Conservation (phyloP, 2,888 invertebrate genomes). For the Spilosoma lubricipeda region DNA sequence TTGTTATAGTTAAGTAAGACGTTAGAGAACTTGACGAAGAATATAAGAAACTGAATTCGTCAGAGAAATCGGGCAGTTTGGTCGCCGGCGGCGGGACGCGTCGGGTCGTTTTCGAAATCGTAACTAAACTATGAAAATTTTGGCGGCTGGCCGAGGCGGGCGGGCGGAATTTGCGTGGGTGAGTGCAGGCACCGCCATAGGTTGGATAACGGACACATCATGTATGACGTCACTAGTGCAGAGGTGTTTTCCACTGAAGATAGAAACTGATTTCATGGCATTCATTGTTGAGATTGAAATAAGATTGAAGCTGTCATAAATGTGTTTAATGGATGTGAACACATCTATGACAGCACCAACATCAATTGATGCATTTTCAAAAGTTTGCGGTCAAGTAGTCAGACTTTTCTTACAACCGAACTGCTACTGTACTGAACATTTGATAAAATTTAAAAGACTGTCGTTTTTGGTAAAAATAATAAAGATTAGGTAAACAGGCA, state of each 20-base stretch:
- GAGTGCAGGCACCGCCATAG: constrained; percentile 69
- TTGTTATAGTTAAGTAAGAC: constrained; percentile 55
- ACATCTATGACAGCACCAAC: no score
- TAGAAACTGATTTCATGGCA: constrained; percentile 75
- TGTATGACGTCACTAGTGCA: constrained; percentile 78
- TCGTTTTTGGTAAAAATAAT: not conserved
- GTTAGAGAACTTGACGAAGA: constrained; percentile 78
- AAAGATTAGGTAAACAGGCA: not conserved
- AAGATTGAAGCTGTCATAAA: constrained; percentile 42
- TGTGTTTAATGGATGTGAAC: constrained; percentile 25
- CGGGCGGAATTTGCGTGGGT: constrained; percentile 81
- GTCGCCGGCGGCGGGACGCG: constrained; percentile 86
- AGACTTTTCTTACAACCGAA: not conserved
- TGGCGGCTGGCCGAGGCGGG: constrained; percentile 82
- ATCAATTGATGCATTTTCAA: constrained; percentile 14
- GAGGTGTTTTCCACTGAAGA: constrained; percentile 85
- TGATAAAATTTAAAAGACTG: not conserved
- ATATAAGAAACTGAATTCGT: constrained; percentile 75
- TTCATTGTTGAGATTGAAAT: constrained; percentile 55
- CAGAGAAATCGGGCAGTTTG: constrained; percentile 74
- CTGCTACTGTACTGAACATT: not conserved
- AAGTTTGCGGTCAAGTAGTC: not conserved
- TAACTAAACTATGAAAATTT: constrained; percentile 86
- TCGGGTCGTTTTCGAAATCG: constrained; percentile 87
- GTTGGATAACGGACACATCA: constrained; percentile 80